Evolutionary conservation across 1,140 invertebrate genomes (phyloP).

Genomic region (Lucilia cuprina): DNA sequence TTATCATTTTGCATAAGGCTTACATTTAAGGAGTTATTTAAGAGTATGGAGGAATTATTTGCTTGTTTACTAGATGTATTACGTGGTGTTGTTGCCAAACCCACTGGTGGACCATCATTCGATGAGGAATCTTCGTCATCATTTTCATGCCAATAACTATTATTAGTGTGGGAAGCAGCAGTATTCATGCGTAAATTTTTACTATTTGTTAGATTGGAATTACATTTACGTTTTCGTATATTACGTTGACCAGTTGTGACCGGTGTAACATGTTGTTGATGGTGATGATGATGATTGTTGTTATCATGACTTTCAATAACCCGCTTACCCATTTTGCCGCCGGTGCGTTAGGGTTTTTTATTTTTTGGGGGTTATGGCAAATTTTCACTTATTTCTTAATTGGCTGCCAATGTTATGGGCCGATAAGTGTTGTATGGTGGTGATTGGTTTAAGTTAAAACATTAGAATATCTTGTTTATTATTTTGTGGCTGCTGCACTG

Average conservation of each 20-base stretch:
- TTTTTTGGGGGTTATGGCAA: not conserved
- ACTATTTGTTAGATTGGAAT: conserved; percentile 33
- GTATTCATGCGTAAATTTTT: conserved; percentile 44
- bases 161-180: not conserved
- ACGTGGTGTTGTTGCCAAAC: conserved; percentile 7
- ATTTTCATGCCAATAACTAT: conserved; percentile 46
- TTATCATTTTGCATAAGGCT: conserved; percentile 44
- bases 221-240: conserved; percentile 53
- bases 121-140: conserved; percentile 58
- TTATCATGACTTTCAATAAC: conserved; percentile 28
- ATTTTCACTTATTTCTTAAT: not conserved
- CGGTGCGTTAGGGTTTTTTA: not conserved
- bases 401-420: not conserved
- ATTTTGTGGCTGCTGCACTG: not conserved
- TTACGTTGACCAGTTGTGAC: conserved; percentile 43
- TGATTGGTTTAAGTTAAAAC: not conserved
- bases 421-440: too few relatives aligned
- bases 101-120: conserved; percentile 29
- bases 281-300: not conserved
- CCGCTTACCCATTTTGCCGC: conserved; percentile 40
- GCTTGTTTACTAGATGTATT: conserved; percentile 37
- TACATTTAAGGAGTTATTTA: conserved; percentile 42
- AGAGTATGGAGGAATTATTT: conserved; percentile 43
- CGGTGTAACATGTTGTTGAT: conserved; percentile 34
- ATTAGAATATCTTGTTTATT: not conserved